Percentiles rank a stretch among this genome's conserved stretches.
phyloP scores from a whole-genome alignment of 2,797 vertebrate genomes.

The Falco concolor region DNA sequence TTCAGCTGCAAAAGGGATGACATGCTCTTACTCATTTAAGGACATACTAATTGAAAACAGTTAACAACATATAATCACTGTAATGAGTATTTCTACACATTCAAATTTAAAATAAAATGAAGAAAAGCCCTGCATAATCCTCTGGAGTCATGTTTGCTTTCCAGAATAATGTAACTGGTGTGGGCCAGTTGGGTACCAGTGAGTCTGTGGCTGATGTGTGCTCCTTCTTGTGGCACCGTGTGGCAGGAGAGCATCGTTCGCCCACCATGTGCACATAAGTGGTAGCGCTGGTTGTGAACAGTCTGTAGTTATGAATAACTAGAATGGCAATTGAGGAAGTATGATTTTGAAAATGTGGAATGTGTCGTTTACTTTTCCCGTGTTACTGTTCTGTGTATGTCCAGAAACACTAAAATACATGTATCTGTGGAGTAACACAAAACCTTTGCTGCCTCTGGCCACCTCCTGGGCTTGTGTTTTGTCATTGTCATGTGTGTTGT shows the following conservation, averaged over 20 bases:
- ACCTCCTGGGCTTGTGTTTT: background rate
- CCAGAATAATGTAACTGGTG: background rate
- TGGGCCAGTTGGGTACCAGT: background rate
- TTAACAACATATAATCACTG: background rate
- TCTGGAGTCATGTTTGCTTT: background rate
- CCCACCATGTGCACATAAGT: accelerated
- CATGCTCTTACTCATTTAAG: background rate
- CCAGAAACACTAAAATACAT: background rate
- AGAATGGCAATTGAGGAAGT: background rate
- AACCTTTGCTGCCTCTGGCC: background rate
- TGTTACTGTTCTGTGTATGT: background rate
- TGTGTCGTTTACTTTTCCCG: background rate
- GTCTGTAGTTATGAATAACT: background rate
- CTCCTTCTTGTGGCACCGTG: background rate
- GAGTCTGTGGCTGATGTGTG: background rate
- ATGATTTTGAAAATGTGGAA: background rate
- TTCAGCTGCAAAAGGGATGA: background rate
- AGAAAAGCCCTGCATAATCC: background rate
- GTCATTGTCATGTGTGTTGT: background rate
- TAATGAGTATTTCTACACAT: background rate
- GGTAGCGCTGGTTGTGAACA: background rate
- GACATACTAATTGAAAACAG: background rate
- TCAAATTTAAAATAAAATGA: background rate
- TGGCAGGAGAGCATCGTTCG: accelerated
- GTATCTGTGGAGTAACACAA: background rate